These are phyloP conservation scores for Artibeus jamaicensis DNA, from an alignment of 2,797 vertebrate species.

Conservation along the genomic window DNA sequence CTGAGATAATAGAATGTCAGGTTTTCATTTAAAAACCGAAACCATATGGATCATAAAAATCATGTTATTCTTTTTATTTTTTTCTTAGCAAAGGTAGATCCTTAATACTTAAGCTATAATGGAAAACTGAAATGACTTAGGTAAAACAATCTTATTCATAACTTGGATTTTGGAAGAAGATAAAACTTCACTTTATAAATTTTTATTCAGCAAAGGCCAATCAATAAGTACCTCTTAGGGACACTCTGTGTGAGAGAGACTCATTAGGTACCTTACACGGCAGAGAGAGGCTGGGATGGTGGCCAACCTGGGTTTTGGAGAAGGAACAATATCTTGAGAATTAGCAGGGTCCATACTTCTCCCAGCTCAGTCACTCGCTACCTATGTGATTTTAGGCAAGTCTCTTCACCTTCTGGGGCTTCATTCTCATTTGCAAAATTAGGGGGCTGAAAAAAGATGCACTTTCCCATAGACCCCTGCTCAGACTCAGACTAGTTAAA, in stretches of 20 bases:
- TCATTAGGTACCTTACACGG: background rate
- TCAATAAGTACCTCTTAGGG: background rate
- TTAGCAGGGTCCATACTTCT: background rate
- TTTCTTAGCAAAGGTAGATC: background rate
- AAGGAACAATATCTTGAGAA: background rate
- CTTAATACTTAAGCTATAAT: background rate
- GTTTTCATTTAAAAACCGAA: constrained; percentile 34
- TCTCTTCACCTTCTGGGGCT: background rate
- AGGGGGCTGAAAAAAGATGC: background rate
- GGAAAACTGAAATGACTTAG: constrained; percentile 29
- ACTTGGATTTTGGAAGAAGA: constrained; percentile 7
- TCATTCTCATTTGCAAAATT: background rate
- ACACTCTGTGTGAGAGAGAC: background rate
- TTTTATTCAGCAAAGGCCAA: background rate
- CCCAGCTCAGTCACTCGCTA: background rate
- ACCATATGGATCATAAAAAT: background rate
- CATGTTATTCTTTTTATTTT: background rate
- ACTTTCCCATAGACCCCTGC: background rate
- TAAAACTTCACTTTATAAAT: background rate
- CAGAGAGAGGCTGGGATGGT: background rate
- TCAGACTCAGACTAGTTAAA: background rate
- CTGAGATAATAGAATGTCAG: background rate
- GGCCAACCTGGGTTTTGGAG: background rate
- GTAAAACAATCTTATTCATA: background rate
- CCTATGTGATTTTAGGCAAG: background rate